phyloP scores from a whole-genome alignment of 2,113 vertebrate genomes.

The Nannobrachium achirus region DNA sequence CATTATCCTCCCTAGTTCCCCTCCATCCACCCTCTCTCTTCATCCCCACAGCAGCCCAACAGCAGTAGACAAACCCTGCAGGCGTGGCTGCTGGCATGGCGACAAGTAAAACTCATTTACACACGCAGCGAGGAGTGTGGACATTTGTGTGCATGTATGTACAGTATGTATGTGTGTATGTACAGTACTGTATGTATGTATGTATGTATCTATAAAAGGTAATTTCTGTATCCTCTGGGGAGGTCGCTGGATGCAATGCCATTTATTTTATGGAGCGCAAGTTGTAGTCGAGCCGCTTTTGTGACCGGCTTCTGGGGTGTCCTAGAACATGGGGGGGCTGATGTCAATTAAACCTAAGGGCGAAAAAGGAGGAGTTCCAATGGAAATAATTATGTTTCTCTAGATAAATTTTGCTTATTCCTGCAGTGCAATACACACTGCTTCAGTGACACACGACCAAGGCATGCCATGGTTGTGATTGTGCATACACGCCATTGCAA shows the following conservation, averaged over 20 bases:
- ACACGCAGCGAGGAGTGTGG: slow-evolving; percentile 10
- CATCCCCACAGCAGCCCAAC: slow-evolving; percentile 13
- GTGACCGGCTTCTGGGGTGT: too few species aligned
- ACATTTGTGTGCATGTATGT: too few species aligned
- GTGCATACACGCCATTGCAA: not conserved
- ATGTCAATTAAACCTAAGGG: not conserved
- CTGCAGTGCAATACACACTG: too few species aligned
- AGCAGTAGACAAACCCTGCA: slow-evolving; percentile 6
- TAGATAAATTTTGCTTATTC: not conserved
- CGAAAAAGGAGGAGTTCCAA: not conserved
- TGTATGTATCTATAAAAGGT: too few species aligned
- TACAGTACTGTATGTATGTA: too few species aligned
- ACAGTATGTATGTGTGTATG: too few species aligned
- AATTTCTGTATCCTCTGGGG: slow-evolving; percentile 15
- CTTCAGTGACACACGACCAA: too few species aligned
- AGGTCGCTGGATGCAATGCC: not conserved
- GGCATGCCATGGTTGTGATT: too few species aligned
- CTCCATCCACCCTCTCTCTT: not conserved
- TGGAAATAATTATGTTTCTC: not conserved
- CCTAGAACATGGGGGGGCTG: not conserved
- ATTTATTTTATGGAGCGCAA: not conserved
- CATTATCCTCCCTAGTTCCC: slow-evolving; percentile 8
- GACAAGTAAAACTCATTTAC: slow-evolving; percentile 23
- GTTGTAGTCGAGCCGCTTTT: not conserved
- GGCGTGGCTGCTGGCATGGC: slow-evolving; percentile 28